Percentiles rank a stretch among this genome's conserved stretches.
phyloP scores from a whole-genome alignment of 1,140 invertebrate species.

The Conopomorpha cramerella region DNA sequence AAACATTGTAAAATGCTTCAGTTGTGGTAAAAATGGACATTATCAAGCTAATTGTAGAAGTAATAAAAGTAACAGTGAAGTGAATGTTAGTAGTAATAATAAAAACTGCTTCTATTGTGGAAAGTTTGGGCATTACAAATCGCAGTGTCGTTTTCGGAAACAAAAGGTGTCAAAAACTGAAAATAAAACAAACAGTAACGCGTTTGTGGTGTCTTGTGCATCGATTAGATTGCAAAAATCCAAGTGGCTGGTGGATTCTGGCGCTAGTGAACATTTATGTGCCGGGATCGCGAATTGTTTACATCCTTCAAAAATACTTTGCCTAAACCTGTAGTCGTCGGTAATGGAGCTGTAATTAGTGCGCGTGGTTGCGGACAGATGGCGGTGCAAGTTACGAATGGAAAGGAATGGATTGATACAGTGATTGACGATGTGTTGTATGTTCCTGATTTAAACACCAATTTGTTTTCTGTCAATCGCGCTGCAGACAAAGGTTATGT shows the following conservation, averaged over 20 bases:
- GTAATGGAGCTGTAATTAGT: conserved; percentile 5
- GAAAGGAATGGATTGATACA: conserved; percentile 7
- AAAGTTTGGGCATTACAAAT: no score
- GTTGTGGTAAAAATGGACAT: background rate
- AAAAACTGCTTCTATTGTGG: background rate
- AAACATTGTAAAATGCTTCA: background rate
- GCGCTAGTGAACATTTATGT: background rate
- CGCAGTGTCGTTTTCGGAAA: no score
- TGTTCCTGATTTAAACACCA: conserved; percentile 21
- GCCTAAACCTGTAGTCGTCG: no score
- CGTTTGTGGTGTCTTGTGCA: background rate
- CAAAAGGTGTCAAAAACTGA: no score
- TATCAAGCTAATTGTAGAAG: background rate
- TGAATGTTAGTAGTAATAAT: background rate
- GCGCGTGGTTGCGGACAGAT: conserved; percentile 4
- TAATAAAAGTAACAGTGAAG: background rate
- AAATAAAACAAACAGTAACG: no score
- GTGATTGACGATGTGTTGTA: conserved; percentile 20
- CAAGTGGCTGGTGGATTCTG: background rate
- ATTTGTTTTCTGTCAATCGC: conserved; percentile 21
- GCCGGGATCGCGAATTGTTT: background rate
- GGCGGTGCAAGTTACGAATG: conserved; percentile 7
- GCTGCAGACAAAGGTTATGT: conserved; percentile 15
- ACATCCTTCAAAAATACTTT: background rate
- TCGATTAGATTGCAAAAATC: background rate